Percentiles rank a stretch among this genome's conserved stretches.
Conservation (phyloP, 2,888 invertebrate genomes). For the Watsonalla cultraria region DNA sequence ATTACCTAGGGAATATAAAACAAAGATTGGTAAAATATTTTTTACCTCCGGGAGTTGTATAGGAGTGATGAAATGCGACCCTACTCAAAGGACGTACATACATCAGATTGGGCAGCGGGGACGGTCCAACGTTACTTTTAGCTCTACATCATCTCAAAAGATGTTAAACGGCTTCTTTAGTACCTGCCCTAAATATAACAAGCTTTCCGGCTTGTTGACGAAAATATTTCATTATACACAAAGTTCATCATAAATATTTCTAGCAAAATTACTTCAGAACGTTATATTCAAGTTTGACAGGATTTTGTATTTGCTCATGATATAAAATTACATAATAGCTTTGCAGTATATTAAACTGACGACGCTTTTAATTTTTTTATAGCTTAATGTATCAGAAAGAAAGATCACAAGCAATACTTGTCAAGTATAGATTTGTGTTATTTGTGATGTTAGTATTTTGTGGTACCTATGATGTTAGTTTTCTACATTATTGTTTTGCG, state of each 20-base stretch:
- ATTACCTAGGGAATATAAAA: slow-evolving; percentile 20
- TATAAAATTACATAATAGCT: slow-evolving; percentile 9
- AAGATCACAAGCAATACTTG: too few species aligned
- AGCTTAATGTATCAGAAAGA: too few species aligned
- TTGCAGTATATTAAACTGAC: neutral
- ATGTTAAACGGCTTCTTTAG: slow-evolving; percentile 22
- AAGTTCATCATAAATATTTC: slow-evolving; percentile 44
- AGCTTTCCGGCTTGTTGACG: slow-evolving; percentile 21
- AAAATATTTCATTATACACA: slow-evolving; percentile 40
- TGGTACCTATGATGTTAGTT: too few species aligned
- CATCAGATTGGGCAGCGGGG: slow-evolving; percentile 28
- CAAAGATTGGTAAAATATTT: slow-evolving; percentile 24
- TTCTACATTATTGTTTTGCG: too few species aligned
- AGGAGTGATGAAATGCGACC: slow-evolving; percentile 37
- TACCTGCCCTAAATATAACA: slow-evolving; percentile 23
- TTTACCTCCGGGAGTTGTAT: slow-evolving; percentile 31
- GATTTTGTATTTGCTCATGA: slow-evolving; percentile 32
- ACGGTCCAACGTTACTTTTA: slow-evolving; percentile 22
- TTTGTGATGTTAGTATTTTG: too few species aligned
- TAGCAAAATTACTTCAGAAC: slow-evolving; percentile 33
- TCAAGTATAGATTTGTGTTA: too few species aligned
- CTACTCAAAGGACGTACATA: slow-evolving; percentile 31
- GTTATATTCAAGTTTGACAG: slow-evolving; percentile 28
- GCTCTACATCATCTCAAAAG: slow-evolving; percentile 25
- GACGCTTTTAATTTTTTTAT: too few species aligned